These are phyloP conservation scores for Papilio machaon DNA, from an alignment of 1,140 invertebrate genomes.

Conservation along the genomic window DNA sequence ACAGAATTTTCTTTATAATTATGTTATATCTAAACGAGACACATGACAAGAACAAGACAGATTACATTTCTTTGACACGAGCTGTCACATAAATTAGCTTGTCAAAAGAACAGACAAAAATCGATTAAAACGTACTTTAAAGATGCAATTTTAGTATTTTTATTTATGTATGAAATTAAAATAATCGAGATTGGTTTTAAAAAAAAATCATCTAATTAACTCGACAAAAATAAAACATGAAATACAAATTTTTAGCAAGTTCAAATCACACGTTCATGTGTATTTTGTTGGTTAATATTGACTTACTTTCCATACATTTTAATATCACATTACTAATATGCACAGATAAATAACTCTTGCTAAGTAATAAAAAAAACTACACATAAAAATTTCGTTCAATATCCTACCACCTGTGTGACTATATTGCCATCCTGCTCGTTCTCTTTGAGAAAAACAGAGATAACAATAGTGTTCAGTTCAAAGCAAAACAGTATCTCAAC, in stretches of 20 bases:
- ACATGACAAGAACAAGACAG: not conserved
- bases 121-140: not conserved
- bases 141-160: not conserved
- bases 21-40: not conserved
- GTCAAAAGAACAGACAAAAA: slow-evolving; percentile 1
- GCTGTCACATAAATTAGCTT: not conserved
- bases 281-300: not conserved
- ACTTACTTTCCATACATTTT: not conserved
- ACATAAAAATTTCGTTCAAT: not conserved
- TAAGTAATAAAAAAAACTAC: not conserved
- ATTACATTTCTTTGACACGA: not conserved
- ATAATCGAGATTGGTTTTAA: too few species aligned
- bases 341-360: not conserved
- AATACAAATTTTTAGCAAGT: not conserved
- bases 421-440: not conserved
- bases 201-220: too few species aligned
- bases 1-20: not conserved
- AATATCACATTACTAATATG: not conserved
- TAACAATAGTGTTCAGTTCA: not conserved
- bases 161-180: too few species aligned
- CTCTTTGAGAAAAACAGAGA: not conserved
- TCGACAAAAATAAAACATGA: not conserved
- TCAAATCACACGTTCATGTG: not conserved
- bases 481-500: not conserved
- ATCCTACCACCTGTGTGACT: not conserved